phyloP scores from a whole-genome alignment of 1,140 invertebrate genomes.

The Arctopsyche grandis region DNA sequence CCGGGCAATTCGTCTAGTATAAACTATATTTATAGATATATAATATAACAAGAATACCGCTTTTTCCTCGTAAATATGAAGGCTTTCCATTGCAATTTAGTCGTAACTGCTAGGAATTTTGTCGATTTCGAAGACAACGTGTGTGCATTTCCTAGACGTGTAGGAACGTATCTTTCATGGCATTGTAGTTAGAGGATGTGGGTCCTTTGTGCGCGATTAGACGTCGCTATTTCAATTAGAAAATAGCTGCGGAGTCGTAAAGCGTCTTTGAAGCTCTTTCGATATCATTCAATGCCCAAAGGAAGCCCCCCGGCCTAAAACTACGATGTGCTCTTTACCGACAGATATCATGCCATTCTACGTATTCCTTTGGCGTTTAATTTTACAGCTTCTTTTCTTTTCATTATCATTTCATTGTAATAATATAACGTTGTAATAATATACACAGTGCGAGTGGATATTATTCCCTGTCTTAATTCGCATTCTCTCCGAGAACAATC shows the following conservation, averaged over 20 bases:
- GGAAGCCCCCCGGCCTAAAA: not conserved
- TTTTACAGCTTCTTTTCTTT: not conserved
- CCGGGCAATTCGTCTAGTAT: too few relatives aligned
- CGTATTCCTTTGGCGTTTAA: not conserved
- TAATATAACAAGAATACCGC: too few relatives aligned
- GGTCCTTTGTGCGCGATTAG: constrained; percentile 25
- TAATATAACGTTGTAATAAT: too few relatives aligned
- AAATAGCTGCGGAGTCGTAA: constrained; percentile 27
- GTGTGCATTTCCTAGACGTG: not conserved
- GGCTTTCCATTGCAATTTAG: not conserved
- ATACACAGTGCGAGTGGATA: too few relatives aligned
- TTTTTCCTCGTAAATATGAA: too few relatives aligned
- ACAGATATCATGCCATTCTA: not conserved
- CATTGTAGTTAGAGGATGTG: too few relatives aligned
- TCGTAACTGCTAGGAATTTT: not conserved
- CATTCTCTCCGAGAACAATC: too few relatives aligned
- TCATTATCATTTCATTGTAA: too few relatives aligned
- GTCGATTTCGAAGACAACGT: not conserved
- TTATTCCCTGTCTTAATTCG: too few relatives aligned
- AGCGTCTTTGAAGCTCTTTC: not conserved
- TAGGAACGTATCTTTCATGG: not conserved
- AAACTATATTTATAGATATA: too few relatives aligned
- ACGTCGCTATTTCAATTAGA: constrained; percentile 33
- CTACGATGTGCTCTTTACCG: too few relatives aligned
- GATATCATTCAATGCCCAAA: constrained; percentile 2